Evolutionary conservation across 2,888 invertebrate genomes (phyloP), one percentile per base, ranked within the genome.

Genomic region (Cremastinae sp.): DNA sequence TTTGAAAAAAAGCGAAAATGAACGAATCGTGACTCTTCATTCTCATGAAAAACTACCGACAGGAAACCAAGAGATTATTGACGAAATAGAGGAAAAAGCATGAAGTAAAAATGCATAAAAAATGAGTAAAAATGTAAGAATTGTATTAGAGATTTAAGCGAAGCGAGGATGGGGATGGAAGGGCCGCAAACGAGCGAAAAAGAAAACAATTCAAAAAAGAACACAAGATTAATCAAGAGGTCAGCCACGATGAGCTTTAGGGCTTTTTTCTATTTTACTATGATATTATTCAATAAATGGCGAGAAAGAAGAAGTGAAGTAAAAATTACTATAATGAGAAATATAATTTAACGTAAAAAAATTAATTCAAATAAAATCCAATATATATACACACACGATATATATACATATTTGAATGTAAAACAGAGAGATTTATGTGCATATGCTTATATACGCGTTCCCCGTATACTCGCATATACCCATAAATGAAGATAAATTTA

Each of bases 201-300:
- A 3, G 20, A 20, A 51, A 43, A 58, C 28, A 22, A 34, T n/a
- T n/a, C n/a, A 66, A 9, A 53, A 28, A 53, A 45, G 9, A 54
- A 18, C 68, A 54, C 20, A 69, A 69, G 68, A 36, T 62, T 61
- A 71, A 66, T 53, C 58, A 47, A 5, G 28, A 28, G 5, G 28
- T 28, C 28, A 49, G 66, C 68, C 74, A 49, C 74, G 70, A 54
- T 74, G 65, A 78, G 74, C 66, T 75, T 70, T 74, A 79, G 74
- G 83, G 79, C 81, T 83, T 83, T 85, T 85, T 86, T 86, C 84
- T 86, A 86, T 86, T 86, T 86, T 86, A 86, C 84, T 85, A 86
- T 85, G 81, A 80, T 78, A 80, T 73, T 76, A 84, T 82, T 79
- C 79, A 28, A 28, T 83, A 83, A 69, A 71, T 62, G 66, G 49